phyloP scores from a whole-genome alignment of 2,113 vertebrate genomes.

The Pterophyllum scalare region DNA sequence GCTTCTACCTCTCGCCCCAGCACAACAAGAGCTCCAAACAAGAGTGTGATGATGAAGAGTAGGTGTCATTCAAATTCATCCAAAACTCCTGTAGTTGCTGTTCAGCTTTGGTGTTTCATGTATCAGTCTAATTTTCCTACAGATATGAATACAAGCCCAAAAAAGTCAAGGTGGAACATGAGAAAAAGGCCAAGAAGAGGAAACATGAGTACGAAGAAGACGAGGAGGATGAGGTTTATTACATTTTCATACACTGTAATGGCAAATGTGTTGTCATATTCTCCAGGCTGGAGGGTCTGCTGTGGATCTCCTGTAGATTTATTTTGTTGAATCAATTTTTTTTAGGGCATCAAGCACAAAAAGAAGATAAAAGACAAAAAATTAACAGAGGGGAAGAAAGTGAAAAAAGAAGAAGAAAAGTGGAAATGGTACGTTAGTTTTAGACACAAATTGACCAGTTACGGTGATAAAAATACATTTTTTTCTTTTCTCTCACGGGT shows the following conservation, averaged over 20 bases:
- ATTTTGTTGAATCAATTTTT: neutral
- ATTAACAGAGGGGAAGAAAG: constrained; percentile 85
- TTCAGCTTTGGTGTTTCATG: neutral
- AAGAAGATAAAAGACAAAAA: constrained; percentile 94
- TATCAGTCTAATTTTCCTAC: constrained; percentile 48
- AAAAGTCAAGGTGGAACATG: constrained; percentile 94
- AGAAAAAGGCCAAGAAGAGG: constrained; percentile 93
- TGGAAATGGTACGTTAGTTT: constrained; percentile 92
- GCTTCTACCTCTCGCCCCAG: constrained; percentile 85
- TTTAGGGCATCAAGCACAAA: constrained; percentile 89
- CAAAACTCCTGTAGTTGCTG: neutral
- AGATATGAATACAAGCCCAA: constrained; percentile 93
- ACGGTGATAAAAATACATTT: neutral
- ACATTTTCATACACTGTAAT: neutral
- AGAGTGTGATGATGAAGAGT: constrained; percentile 90
- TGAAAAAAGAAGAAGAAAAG: constrained; percentile 94
- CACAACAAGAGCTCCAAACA: constrained; percentile 89
- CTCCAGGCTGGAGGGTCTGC: neutral
- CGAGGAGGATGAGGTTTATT: constrained; percentile 70
- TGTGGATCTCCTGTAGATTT: neutral
- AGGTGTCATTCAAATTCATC: constrained; percentile 66
- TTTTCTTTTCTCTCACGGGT: neutral
- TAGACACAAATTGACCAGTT: neutral
- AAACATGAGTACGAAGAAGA: constrained; percentile 88
- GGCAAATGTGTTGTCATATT: neutral